phyloP scores from a whole-genome alignment of 2,113 vertebrate species.

The Myrmophylax atrothorax region DNA sequence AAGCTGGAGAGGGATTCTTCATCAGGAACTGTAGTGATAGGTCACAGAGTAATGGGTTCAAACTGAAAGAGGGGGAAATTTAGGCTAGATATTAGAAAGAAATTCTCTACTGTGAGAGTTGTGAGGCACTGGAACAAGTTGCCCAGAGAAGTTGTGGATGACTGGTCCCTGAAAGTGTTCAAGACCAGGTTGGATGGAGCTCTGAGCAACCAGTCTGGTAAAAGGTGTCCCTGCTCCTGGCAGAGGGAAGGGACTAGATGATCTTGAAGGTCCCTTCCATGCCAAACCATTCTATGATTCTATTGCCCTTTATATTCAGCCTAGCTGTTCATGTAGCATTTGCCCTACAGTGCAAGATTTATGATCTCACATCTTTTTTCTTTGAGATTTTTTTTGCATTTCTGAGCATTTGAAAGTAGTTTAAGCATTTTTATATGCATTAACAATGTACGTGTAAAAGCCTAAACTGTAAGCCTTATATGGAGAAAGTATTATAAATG shows the following conservation, averaged over 20 bases:
- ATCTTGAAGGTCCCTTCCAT: background rate
- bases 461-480: conserved; percentile 6
- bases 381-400: background rate
- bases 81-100: background rate
- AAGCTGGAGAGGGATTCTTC: background rate
- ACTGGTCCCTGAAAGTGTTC: background rate
- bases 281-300: background rate
- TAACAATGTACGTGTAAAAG: background rate
- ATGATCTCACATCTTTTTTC: background rate
- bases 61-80: background rate
- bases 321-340: background rate
- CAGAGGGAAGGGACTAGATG: background rate
- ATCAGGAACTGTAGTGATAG: background rate
- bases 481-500: background rate
- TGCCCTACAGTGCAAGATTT: background rate
- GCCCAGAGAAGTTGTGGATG: background rate
- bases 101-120: background rate
- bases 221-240: background rate
- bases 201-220: background rate
- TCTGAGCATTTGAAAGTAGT: background rate
- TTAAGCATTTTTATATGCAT: background rate
- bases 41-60: background rate
- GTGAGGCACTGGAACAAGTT: background rate
- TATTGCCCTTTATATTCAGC: background rate
- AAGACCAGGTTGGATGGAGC: background rate